These are phyloP conservation scores for Cirrhinus molitorella DNA, from an alignment of 2,797 vertebrate species.

Conservation along the genomic window DNA sequence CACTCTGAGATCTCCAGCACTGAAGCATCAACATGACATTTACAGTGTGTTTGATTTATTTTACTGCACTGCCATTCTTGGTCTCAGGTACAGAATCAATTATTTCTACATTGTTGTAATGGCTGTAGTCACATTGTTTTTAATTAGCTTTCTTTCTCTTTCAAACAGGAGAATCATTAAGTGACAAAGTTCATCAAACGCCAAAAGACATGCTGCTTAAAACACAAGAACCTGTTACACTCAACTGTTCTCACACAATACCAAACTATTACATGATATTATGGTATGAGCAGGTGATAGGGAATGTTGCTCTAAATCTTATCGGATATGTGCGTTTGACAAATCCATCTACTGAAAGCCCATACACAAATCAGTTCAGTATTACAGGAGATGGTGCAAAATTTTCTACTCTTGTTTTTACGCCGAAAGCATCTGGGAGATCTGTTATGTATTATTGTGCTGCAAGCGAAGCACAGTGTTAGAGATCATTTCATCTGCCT, in stretches of 20 bases:
- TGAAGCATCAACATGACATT: conserved; percentile 13
- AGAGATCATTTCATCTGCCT: conserved; percentile 38
- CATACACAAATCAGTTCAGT: conserved; percentile 5
- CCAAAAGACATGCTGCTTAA: conserved; percentile 23
- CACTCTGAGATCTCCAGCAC: neutral
- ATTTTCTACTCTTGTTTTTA: conserved; percentile 34
- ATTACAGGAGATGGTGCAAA: conserved; percentile 44
- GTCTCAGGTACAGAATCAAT: neutral
- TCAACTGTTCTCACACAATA: conserved; percentile 40
- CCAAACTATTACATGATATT: conserved; percentile 3
- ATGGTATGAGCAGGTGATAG: conserved; percentile 41
- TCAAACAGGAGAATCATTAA: conserved; percentile 40
- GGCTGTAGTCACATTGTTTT: neutral
- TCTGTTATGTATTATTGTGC: conserved; percentile 52
- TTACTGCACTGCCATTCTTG: neutral
- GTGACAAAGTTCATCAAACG: conserved; percentile 36
- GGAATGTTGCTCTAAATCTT: conserved; percentile 24
- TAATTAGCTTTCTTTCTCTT: neutral
- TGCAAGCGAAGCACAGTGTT: conserved; percentile 46
- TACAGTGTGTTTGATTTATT: neutral
- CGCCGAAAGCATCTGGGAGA: conserved; percentile 23
- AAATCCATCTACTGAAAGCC: neutral
- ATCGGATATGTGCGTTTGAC: conserved; percentile 2
- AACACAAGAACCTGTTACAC: neutral
- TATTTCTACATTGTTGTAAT: neutral